These are phyloP conservation scores for Pedionomus torquatus DNA, from an alignment of 2,113 vertebrate genomes.

Conservation along the genomic window DNA sequence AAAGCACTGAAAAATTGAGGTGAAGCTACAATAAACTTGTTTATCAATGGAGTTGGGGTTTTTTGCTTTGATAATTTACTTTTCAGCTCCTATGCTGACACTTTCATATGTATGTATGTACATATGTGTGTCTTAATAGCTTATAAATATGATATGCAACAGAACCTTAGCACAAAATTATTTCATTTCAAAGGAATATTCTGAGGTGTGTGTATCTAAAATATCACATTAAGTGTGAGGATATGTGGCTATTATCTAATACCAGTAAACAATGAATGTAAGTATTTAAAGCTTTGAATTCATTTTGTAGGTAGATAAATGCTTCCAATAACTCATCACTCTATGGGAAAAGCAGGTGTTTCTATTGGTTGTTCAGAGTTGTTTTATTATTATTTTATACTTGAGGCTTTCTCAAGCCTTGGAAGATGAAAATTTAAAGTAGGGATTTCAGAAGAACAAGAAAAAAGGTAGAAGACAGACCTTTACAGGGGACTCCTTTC, in stretches of 20 bases:
- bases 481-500: background rate
- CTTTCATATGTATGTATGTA: background rate
- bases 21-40: background rate
- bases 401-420: background rate
- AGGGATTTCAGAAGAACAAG: background rate
- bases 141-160: background rate
- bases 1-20: background rate
- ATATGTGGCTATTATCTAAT: background rate
- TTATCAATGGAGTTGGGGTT: accelerated
- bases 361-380: background rate
- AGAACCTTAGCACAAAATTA: background rate
- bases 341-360: background rate
- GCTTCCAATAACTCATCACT: background rate
- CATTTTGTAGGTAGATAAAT: background rate
- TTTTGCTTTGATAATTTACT: background rate
- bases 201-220: accelerated
- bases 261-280: background rate
- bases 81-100: accelerated
- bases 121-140: background rate
- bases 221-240: background rate
- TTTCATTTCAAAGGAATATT: background rate
- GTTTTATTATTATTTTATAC: background rate
- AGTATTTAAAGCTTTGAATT: background rate
- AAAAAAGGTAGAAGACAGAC: background rate
- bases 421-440: background rate